Evolutionary conservation across 2,888 invertebrate species (phyloP), one percentile per base, ranked within the genome.

Genomic region (Oxyscelio sp.): DNA sequence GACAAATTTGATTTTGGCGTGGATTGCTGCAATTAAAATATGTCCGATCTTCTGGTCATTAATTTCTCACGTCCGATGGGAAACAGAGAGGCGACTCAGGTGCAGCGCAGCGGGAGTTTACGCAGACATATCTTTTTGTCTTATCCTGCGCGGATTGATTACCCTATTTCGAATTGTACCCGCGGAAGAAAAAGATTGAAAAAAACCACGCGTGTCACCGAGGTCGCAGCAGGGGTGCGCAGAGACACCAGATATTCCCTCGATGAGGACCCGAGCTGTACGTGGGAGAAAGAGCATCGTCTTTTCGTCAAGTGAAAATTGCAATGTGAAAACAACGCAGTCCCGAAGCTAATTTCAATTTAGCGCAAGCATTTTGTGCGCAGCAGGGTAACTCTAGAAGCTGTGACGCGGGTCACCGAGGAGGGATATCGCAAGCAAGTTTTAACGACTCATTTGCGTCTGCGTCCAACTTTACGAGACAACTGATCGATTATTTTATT

Each of bases 401-500:
- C 73, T 24, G 63, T 4, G 45, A 45, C 59, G 43, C 58, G 50
- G 71, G 61, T 54, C 52, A 52, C 40, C 15, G 68, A 87, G 61
- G 90, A 90, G 90, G 89, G 84, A 91, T 90, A 86, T 85, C 88
- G 88, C 90, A 68, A 81, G 89, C 87, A 86, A 88, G 78, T 90
- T 90, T 90, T n/a, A n/a, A n/a, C n/a, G n/a, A n/a, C n/a, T n/a
- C n/a, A n/a, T n/a, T n/a, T n/a, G n/a, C n/a, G n/a, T n/a, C n/a
- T n/a, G 74, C 8, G 71, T 70, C 43, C 43, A 88, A 90, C 83
- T 92, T 92, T 92, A 92, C 88, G 91, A 88, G 85, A 85, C 85
- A 85, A 34, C 90, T 91, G 92, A 92, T 92, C 92, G 89, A 92
- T 92, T 90, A 92, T 92, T 92, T 92, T 88, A 91, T 91, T 92